A percentile compares a stretch with the other conserved stretches of the same genome.
Conservation (phyloP, 2,113 vertebrate genomes). For the Mugil cephalus region DNA sequence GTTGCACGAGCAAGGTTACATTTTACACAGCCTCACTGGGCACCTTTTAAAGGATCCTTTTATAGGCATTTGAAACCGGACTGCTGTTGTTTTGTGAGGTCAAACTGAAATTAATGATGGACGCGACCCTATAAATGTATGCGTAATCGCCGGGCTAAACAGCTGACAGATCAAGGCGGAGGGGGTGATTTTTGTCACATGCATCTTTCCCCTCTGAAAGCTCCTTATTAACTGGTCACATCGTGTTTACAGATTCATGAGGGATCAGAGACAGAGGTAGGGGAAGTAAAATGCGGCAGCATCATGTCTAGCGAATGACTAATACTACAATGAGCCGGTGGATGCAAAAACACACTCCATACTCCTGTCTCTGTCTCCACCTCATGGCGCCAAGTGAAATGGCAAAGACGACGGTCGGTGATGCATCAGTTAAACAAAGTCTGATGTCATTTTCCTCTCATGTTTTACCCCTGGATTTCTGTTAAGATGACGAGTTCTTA, state of each 20-base stretch:
- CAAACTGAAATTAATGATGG: conserved; percentile 76
- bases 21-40: conserved; percentile 69
- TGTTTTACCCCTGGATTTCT: background rate
- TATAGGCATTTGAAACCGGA: conserved; percentile 69
- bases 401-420: conserved; percentile 17
- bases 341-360: conserved; percentile 55
- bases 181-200: conserved; percentile 55
- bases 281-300: conserved; percentile 53
- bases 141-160: conserved; percentile 71
- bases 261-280: conserved; percentile 51
- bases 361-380: conserved; percentile 83
- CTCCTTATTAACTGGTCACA: conserved; percentile 73
- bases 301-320: conserved; percentile 58
- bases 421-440: conserved; percentile 13
- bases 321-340: conserved; percentile 43
- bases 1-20: conserved; percentile 72
- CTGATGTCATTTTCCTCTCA: background rate
- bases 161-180: conserved; percentile 60
- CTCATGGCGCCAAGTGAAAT: conserved; percentile 68
- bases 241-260: conserved; percentile 76
- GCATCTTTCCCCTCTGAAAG: conserved; percentile 46
- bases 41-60: conserved; percentile 66
- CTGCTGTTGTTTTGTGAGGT: conserved; percentile 79
- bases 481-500: conserved; percentile 13
- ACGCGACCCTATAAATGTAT: conserved; percentile 74